Base-by-base conservation (phyloP, 2,888 invertebrate species). In the Drosophila nigricruria region DNA sequence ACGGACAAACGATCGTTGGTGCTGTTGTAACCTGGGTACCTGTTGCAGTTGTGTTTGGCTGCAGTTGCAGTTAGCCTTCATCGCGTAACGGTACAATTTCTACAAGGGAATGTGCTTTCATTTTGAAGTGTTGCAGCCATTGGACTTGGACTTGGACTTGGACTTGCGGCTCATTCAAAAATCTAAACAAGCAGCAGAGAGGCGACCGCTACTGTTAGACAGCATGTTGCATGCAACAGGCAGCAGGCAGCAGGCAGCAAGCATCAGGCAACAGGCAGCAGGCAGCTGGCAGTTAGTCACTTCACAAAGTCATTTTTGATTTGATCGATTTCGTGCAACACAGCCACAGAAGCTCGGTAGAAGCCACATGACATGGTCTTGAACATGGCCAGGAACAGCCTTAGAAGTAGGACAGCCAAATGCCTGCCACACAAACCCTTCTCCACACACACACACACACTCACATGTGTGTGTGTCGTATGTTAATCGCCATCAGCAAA, bases 321-420 rank as follows among this genome's bases (percentile, higher is more conserved):
- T 90, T 90, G 90, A 90, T 90, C 90, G 90, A 90, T 90, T 90
- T 89, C 88, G 90, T 90, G 90, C 90, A 90, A 72, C 62, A 53
- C 36, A 62, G 50, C 32, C 58, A 52, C 36, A 57, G 67, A 18
- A 69, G 47, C 34, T 52, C 16, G 34, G 34, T 52, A 49, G 72
- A 23, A 54, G 68, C 58, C 82, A 86, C 83, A 82, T 83, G 86
- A 83, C 82, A 83, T 83, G 86, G 81, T 73, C 82, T 82, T 82
- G 70, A 80, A 82, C 82, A 82, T 81, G 83, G 81, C 70, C 82
- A 76, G 72, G 78, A 67, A 75, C 82, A 77, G 68, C 58, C 36
- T 34, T 66, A 72, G 75, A 81, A 85, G 85, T 85, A 77, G 88
- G 86, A 86, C 85, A 85, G 78, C 61, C 73, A 52, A 69, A 53